phyloP scores from a whole-genome alignment of 2,797 vertebrate species.

The Mastacembelus armatus region DNA sequence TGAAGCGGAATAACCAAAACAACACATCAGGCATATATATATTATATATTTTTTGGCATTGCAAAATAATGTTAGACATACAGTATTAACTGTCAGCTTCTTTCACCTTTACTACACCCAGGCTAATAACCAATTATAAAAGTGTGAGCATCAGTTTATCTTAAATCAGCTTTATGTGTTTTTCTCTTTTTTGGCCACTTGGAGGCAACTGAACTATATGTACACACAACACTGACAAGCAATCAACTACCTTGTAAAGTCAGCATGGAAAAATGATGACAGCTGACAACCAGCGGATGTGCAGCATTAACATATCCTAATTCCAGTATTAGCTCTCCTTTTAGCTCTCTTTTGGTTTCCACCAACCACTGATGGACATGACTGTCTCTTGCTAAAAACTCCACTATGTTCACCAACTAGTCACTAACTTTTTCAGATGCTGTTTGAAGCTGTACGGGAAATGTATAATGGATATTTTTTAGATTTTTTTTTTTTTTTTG shows the following conservation, averaged over 20 bases:
- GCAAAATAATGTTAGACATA: background rate
- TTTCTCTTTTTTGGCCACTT: background rate
- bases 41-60: background rate
- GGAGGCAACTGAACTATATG: background rate
- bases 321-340: background rate
- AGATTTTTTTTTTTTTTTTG: background rate
- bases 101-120: no score
- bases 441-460: background rate
- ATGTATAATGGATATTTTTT: no score
- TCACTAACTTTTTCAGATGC: background rate
- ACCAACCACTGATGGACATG: background rate
- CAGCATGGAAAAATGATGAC: constrained; percentile 1
- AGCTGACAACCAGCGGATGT: background rate
- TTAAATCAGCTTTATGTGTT: background rate
- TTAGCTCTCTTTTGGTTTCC: background rate
- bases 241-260: constrained; percentile 1
- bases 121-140: no score
- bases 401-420: background rate
- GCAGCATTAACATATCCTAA: background rate
- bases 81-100: no score
- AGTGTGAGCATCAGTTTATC: no score
- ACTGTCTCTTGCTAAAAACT: background rate
- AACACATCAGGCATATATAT: background rate
- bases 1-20: background rate
- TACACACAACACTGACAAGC: background rate